A percentile compares a stretch with the other conserved stretches of the same genome.
Conservation (phyloP, 37 sponge, comb jelly and placozoan genomes). For the Halisarca cf. caerulea region DNA sequence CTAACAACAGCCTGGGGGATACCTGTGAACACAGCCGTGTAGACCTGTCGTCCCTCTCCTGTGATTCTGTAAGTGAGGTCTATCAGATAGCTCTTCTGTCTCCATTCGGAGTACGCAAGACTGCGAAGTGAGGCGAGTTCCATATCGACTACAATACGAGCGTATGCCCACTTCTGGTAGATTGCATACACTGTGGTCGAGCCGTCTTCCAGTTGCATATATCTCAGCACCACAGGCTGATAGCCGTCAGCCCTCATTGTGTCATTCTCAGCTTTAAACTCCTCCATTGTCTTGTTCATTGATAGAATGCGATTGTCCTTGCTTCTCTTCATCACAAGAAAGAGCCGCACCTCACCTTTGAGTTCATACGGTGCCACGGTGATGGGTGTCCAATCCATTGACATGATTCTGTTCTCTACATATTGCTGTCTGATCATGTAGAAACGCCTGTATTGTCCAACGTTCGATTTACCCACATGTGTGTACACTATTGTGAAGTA, state of each 20-base stretch:
- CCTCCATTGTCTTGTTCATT: not conserved
- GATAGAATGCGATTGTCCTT: not conserved
- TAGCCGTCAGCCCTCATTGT: not conserved
- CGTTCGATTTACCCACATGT: not conserved
- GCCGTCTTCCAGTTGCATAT: not conserved
- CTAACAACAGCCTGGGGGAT: not conserved
- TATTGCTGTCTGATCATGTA: not conserved
- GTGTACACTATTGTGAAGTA: constrained; percentile 6
- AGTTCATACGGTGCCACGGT: not conserved
- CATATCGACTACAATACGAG: not conserved
- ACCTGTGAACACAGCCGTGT: not conserved
- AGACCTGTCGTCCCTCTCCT: not conserved
- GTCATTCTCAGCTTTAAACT: not conserved
- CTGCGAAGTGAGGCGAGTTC: not conserved
- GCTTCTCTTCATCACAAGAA: not conserved
- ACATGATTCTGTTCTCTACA: not conserved
- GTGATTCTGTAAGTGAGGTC: not conserved
- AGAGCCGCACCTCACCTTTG: not conserved
- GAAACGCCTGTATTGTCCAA: not conserved
- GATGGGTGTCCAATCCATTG: not conserved
- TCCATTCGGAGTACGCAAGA: not conserved
- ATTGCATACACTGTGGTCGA: not conserved
- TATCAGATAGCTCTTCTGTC: not conserved
- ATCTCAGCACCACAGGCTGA: not conserved
- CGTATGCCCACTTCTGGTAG: not conserved